Percentiles rank a stretch among this genome's conserved stretches.
Evolutionary conservation across 2,888 invertebrate species (phyloP).

Genomic region (Spicauda simplicius): DNA sequence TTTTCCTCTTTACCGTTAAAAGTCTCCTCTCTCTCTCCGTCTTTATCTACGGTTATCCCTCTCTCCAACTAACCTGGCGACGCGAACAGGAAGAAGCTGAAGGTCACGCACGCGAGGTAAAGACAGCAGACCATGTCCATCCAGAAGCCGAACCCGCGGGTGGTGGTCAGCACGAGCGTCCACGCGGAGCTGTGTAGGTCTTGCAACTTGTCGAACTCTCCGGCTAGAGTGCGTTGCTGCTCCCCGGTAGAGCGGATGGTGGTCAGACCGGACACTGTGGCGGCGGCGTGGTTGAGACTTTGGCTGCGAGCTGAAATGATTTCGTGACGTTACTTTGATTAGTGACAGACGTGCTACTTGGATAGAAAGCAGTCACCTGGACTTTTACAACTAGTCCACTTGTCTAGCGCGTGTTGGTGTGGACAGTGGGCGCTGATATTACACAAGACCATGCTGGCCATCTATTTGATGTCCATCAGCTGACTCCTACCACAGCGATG

Average conservation of each 20-base stretch:
- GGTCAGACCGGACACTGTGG: conserved; percentile 91
- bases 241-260: conserved; percentile 92
- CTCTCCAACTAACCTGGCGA: conserved; percentile 55
- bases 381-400: no score
- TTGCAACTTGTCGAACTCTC: conserved; percentile 89
- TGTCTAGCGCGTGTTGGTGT: no score
- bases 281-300: conserved; percentile 92
- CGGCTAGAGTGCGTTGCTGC: conserved; percentile 87
- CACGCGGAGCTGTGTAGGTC: conserved; percentile 86
- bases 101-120: conserved; percentile 85
- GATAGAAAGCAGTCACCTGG: no score
- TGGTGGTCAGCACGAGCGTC: conserved; percentile 71
- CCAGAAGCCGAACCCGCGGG: conserved; percentile 83
- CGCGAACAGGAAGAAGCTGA: conserved; percentile 86
- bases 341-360: no score
- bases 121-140: conserved; percentile 85
- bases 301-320: conserved; percentile 90
- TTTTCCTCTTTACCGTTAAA: no score
- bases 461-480: no score
- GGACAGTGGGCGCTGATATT: no score
- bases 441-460: no score
- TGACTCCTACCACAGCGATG: no score
- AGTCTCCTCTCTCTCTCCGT: no score
- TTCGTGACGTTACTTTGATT: conserved; percentile 42
- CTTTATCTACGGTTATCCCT: neutral